Evolutionary conservation across 1,140 invertebrate genomes (phyloP).

Genomic region (Sminthurinus signatus): DNA sequence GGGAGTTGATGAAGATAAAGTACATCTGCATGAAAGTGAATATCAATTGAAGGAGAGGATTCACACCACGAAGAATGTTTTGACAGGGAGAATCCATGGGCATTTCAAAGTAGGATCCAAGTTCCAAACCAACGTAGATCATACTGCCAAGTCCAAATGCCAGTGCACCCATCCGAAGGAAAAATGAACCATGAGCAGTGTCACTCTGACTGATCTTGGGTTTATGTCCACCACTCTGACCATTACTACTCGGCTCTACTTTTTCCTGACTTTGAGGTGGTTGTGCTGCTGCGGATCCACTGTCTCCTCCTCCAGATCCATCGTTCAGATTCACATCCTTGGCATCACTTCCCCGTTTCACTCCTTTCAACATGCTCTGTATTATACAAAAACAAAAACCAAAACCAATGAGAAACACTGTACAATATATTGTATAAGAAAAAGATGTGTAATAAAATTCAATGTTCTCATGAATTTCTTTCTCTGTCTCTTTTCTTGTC

Average conservation of each 20-base stretch:
- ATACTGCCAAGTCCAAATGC: conserved; percentile 94
- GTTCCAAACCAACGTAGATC: conserved; percentile 94
- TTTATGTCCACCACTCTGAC: conserved; percentile 48
- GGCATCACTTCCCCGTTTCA: conserved; percentile 40
- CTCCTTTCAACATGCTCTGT: conserved; percentile 43
- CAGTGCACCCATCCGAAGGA: conserved; percentile 92
- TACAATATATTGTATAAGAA: too few species aligned
- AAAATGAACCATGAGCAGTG: conserved; percentile 90
- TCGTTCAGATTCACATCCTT: conserved; percentile 45
- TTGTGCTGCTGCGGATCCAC: conserved; percentile 26
- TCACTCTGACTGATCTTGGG: conserved; percentile 84
- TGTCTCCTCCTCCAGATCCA: conserved; percentile 40
- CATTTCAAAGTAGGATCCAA: conserved; percentile 88
- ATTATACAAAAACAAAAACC: neutral
- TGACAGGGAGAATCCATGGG: conserved; percentile 82
- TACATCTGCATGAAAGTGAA: conserved; percentile 99
- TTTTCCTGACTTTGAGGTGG: conserved; percentile 39
- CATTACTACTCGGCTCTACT: conserved; percentile 46
- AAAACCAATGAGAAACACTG: conserved; percentile 1
- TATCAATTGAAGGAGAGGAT: conserved; percentile 86
- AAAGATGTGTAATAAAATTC: too few species aligned
- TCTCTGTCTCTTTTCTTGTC: too few species aligned
- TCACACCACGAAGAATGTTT: conserved; percentile 79
- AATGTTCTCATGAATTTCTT: too few species aligned
- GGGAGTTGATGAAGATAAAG: conserved; percentile 97